These are phyloP conservation scores for Botia kubotai DNA, from an alignment of 2,797 vertebrate species.

Conservation along the genomic window DNA sequence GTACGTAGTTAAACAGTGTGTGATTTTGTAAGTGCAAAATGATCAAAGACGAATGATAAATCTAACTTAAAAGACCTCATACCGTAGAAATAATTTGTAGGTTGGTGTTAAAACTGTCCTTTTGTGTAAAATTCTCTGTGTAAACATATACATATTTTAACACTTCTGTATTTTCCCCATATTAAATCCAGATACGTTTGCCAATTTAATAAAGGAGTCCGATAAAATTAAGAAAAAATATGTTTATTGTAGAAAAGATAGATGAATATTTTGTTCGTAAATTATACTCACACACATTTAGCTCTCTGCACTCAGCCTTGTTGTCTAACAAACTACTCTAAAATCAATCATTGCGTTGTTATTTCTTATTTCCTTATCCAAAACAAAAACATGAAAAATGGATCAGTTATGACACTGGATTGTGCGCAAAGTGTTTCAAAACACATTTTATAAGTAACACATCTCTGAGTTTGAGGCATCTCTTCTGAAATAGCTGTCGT, in stretches of 20 bases:
- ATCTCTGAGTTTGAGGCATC: conserved; percentile 82
- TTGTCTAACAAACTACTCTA: neutral
- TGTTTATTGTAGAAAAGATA: conserved; percentile 59
- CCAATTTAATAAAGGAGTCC: neutral
- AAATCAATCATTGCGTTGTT: neutral
- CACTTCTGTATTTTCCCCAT: too few relatives aligned
- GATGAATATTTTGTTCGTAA: conserved; percentile 19
- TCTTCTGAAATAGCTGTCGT: conserved; percentile 80
- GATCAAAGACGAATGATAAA: too few relatives aligned
- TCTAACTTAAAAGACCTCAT: too few relatives aligned
- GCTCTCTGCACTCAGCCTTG: conserved; percentile 1
- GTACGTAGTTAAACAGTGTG: too few relatives aligned
- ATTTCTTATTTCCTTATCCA: neutral
- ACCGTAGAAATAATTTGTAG: too few relatives aligned
- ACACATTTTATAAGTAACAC: conserved; percentile 73
- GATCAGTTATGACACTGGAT: conserved; percentile 42
- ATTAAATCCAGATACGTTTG: too few relatives aligned
- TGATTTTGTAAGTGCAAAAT: too few relatives aligned
- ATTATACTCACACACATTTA: conserved; percentile 17
- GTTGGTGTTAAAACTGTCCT: too few relatives aligned
- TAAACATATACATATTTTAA: too few relatives aligned
- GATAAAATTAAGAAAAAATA: conserved; percentile 51
- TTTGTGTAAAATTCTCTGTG: too few relatives aligned
- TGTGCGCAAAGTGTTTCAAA: conserved; percentile 36
- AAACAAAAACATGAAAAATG: conserved; percentile 15